Evolutionary conservation across 2,113 vertebrate genomes (phyloP).

Genomic region (Epinephelus cyanopodus): DNA sequence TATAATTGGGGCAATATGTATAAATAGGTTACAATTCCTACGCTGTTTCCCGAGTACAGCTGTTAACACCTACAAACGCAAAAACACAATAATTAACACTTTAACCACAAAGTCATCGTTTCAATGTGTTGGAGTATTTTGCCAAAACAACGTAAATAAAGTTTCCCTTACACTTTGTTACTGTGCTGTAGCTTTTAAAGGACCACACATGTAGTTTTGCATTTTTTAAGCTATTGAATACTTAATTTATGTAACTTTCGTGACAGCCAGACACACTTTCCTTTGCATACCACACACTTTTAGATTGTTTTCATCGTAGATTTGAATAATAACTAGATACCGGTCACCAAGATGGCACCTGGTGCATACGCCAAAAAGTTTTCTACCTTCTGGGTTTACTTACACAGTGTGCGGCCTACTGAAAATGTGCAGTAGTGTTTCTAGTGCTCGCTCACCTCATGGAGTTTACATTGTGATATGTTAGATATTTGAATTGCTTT

Average conservation of each 20-base stretch:
- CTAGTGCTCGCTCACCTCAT: too few species aligned
- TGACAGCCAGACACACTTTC: constrained; percentile 4
- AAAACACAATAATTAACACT: not conserved
- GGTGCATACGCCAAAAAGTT: too few species aligned
- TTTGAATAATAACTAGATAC: too few species aligned
- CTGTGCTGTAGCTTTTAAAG: not conserved
- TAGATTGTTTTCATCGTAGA: not conserved
- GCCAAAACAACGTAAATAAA: constrained; percentile 29
- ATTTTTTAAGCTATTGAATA: constrained; percentile 17
- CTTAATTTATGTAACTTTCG: not conserved
- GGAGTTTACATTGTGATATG: too few species aligned
- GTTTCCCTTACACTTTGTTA: not conserved
- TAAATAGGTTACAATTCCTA: not conserved
- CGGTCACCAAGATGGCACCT: too few species aligned
- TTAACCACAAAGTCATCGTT: constrained; percentile 1
- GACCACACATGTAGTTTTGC: constrained; percentile 29
- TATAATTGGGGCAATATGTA: not conserved
- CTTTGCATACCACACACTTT: constrained; percentile 9
- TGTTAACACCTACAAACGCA: constrained; percentile 14
- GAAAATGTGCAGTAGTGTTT: too few species aligned
- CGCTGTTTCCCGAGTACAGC: not conserved
- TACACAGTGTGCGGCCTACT: too few species aligned
- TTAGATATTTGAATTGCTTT: too few species aligned
- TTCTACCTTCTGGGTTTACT: too few species aligned
- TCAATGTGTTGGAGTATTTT: not conserved